Base-by-base conservation (phyloP, 2,113 vertebrate species). In the Leiothrix lutea region DNA sequence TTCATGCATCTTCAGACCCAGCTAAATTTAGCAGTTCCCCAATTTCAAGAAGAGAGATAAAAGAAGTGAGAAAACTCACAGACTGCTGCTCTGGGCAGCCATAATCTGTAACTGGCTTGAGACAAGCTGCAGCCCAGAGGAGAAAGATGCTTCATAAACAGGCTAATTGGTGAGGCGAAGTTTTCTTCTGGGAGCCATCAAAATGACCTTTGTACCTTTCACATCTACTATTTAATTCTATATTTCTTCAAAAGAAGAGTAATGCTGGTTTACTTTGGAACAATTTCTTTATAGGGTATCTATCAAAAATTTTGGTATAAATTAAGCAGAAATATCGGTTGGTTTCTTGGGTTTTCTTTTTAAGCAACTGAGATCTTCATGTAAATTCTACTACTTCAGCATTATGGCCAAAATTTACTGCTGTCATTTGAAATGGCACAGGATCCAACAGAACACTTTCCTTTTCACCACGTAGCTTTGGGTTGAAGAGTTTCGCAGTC, bases 1-100 rank as follows among this genome's bases (percentile, higher is more conserved):
- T 88, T 94, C 86, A 92, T 94, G 45, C 86, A 88, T 81, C 77
- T 88, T 89, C 80, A 92, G 72, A 56, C 17, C 28, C 80, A 95
- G 89, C 33, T 89, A 86, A 94, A 94, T 69, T 79, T 86, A 61
- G 40, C 56, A 88, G 70, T 29, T 92, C 80, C 33, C 64, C 31
- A 4, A 3, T 86, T 86, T 84, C 72, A 79, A 82, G 67, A 60
- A 64, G 60, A 48, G 77, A 83, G 40, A 79, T 69, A 73, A 83
- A 91, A 83, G 60, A 95, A 90, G 69, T 60, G 91, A 91, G 88
- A 91, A 93, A 94, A 73, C 65, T 78, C 86, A 95, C 86, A 1
- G 75, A 24, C 54, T 93, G 67, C n/a, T 71, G 36, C 44, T 73
- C 64, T 60, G 78, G 29, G 20, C 25, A 91, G 36, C 58, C 45